These are phyloP conservation scores for Diarsia brunnea DNA, from an alignment of 2,888 invertebrate species.

Conservation along the genomic window DNA sequence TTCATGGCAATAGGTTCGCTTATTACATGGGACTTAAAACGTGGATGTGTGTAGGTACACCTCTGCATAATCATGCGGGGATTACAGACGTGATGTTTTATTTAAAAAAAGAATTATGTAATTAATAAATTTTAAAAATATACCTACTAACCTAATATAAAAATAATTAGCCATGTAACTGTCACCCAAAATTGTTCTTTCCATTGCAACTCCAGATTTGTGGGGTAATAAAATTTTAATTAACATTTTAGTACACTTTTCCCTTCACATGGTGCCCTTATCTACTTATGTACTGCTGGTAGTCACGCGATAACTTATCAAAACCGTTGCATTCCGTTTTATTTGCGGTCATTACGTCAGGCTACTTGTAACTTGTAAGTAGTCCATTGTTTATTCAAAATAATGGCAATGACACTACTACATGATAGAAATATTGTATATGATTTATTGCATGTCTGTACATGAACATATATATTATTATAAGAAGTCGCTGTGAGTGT, in stretches of 20 bases:
- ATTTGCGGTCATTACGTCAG: conserved; percentile 10
- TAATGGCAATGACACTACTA: neutral
- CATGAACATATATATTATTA: neutral
- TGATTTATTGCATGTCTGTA: neutral
- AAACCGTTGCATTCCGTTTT: conserved; percentile 49
- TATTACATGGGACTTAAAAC: no score
- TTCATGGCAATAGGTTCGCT: no score
- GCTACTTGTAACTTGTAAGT: conserved; percentile 5
- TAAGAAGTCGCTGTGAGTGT: neutral
- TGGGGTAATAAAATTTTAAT: conserved; percentile 38
- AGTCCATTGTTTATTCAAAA: neutral
- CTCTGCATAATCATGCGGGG: no score
- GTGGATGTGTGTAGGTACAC: no score
- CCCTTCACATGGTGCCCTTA: conserved; percentile 41
- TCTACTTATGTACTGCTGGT: conserved; percentile 28
- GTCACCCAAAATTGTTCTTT: conserved; percentile 1
- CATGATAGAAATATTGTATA: neutral
- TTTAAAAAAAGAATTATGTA: no score
- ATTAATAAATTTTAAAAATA: no score
- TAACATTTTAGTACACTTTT: conserved; percentile 37
- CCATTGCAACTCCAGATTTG: conserved; percentile 5
- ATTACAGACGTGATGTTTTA: no score
- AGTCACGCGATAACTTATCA: conserved; percentile 61
- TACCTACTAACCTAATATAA: neutral
- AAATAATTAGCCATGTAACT: neutral